Percentiles rank a stretch among this genome's conserved stretches.
Conservation (phyloP, 1,140 invertebrate genomes). For the Myzus persicae region DNA sequence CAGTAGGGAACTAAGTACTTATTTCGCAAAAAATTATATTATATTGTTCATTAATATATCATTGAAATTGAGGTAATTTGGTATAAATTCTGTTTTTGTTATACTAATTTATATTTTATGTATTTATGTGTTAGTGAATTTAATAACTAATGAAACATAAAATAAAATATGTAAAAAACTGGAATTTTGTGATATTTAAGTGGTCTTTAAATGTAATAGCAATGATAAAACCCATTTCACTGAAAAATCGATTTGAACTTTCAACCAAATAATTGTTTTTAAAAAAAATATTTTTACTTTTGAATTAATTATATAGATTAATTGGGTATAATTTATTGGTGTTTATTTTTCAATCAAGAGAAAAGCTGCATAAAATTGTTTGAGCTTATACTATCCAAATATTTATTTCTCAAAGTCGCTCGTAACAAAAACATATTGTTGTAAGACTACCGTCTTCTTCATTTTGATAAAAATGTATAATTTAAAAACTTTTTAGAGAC, state of each 20-base stretch:
- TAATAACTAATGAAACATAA: not conserved
- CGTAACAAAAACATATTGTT: not conserved
- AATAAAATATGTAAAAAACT: not conserved
- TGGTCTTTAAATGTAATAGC: not conserved
- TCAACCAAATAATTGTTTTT: not conserved
- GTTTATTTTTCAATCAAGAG: not conserved
- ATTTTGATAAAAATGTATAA: not conserved
- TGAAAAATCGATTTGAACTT: not conserved
- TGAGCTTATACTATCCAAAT: not conserved
- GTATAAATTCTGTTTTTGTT: not conserved
- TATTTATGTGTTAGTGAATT: not conserved
- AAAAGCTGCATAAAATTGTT: too few relatives aligned
- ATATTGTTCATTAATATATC: not conserved
- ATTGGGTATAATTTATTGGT: not conserved
- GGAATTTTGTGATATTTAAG: not conserved
- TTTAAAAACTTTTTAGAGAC: not conserved
- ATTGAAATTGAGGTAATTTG: not conserved
- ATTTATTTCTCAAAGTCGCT: not conserved
- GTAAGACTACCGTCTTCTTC: not conserved
- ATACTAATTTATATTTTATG: not conserved
- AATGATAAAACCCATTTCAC: not conserved
- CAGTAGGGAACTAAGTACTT: too few relatives aligned
- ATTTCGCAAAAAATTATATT: not conserved
- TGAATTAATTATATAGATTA: not conserved
- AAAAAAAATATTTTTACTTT: not conserved